Percentiles rank a stretch among this genome's conserved stretches.
These are phyloP conservation scores for Todiramphus chloris DNA, from an alignment of 2,113 vertebrate genomes.

Conservation along the genomic window DNA sequence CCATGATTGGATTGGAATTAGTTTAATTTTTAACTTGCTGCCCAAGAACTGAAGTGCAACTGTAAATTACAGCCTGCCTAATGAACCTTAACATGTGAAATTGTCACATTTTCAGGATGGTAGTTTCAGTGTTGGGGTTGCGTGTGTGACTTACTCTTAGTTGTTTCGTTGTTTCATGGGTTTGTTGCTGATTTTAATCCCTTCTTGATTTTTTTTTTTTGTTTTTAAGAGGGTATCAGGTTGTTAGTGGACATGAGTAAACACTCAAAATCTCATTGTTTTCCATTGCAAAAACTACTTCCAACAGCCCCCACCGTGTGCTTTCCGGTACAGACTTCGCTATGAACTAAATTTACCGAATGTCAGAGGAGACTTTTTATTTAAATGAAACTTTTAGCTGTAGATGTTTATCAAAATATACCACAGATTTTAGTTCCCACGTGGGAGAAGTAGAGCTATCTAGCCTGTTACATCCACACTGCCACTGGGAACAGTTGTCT, in stretches of 20 bases:
- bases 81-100: neutral
- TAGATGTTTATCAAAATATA: neutral
- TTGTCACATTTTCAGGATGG: neutral
- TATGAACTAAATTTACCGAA: neutral
- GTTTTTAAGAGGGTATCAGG: neutral
- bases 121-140: neutral
- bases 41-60: neutral
- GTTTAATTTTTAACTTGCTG: neutral
- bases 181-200: neutral
- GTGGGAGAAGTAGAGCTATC: neutral
- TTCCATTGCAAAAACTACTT: neutral
- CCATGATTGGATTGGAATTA: neutral
- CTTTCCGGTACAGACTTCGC: neutral
- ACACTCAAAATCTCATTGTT: neutral
- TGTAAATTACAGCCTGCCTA: neutral
- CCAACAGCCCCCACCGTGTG: fast-evolving
- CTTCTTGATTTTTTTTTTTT: neutral
- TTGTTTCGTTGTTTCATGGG: neutral
- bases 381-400: neutral
- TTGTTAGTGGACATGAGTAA: neutral
- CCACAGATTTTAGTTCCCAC: neutral
- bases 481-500: neutral
- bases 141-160: neutral
- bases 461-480: neutral
- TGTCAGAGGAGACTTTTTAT: neutral